Conservation (phyloP, 2,113 vertebrate species). For the Colinus virginianus region DNA sequence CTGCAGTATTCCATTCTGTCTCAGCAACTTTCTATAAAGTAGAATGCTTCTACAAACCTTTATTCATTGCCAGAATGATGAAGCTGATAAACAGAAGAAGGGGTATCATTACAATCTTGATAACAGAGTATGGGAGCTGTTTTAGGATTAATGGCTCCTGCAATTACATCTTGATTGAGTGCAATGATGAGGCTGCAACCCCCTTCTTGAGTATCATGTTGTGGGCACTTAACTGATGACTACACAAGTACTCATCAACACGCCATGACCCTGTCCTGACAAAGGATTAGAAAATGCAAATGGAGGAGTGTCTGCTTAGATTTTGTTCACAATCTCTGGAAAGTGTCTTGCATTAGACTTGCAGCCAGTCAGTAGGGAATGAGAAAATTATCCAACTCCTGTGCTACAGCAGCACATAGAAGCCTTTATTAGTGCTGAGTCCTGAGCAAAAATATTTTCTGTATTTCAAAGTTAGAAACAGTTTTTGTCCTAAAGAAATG, state of each 20-base stretch:
- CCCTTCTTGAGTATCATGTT: neutral
- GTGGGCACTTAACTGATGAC: neutral
- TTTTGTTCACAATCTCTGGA: neutral
- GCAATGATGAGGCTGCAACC: neutral
- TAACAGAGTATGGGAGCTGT: neutral
- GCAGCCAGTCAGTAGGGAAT: neutral
- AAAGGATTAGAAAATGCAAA: neutral
- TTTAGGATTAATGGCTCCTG: neutral
- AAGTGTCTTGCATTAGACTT: neutral
- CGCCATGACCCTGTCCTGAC: neutral
- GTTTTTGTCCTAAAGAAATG: neutral
- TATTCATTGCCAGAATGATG: conserved; percentile 19
- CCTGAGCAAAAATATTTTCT: neutral
- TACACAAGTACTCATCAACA: neutral
- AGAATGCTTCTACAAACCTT: neutral
- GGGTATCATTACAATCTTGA: neutral
- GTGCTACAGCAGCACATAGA: neutral
- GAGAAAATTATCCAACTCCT: neutral
- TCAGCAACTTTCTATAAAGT: neutral
- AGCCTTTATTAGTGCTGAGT: neutral
- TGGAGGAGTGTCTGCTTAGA: neutral
- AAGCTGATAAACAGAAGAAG: conserved; percentile 40
- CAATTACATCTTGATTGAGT: conserved; percentile 32
- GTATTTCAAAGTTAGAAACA: neutral
- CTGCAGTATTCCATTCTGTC: neutral